Evolutionary conservation across 2,113 vertebrate genomes (phyloP).

Genomic region (Brachypodius melanocephalos): DNA sequence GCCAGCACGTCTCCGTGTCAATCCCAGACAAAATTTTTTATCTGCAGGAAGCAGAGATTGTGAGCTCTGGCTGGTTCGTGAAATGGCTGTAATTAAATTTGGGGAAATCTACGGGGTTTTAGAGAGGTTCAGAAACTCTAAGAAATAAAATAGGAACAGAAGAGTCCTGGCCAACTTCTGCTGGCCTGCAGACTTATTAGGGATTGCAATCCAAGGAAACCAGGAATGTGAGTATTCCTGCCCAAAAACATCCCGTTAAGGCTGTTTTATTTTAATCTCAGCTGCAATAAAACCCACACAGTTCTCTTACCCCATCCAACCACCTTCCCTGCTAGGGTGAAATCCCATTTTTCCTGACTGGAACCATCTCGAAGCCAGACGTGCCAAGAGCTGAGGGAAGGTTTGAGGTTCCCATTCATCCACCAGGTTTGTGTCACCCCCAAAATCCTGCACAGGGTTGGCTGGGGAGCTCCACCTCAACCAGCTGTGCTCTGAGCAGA

Average conservation of each 20-base stretch:
- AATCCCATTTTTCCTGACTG: slow-evolving; percentile 11
- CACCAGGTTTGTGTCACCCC: slow-evolving; percentile 8
- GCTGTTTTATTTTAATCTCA: slow-evolving; percentile 40
- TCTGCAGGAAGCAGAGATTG: background rate
- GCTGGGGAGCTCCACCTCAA: background rate
- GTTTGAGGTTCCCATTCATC: background rate
- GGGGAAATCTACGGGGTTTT: background rate
- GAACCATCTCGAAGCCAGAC: slow-evolving; percentile 42
- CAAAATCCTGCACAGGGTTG: background rate
- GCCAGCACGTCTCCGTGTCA: background rate
- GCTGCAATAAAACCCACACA: background rate
- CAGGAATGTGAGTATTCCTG: slow-evolving; percentile 27
- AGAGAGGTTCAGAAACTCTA: slow-evolving; percentile 40
- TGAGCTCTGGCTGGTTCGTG: background rate
- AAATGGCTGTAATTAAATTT: slow-evolving; percentile 8
- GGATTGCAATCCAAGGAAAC: background rate
- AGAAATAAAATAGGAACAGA: slow-evolving; percentile 31
- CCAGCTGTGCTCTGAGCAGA: background rate
- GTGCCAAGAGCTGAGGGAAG: slow-evolving; percentile 30
- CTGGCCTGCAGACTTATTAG: background rate
- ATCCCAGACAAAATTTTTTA: background rate
- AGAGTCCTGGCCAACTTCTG: slow-evolving; percentile 35
- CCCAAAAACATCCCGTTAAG: slow-evolving; percentile 32
- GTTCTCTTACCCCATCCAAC: background rate
- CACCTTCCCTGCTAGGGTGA: background rate